phyloP scores from a whole-genome alignment of 2,888 invertebrate species.

The Tipula lateralis region DNA sequence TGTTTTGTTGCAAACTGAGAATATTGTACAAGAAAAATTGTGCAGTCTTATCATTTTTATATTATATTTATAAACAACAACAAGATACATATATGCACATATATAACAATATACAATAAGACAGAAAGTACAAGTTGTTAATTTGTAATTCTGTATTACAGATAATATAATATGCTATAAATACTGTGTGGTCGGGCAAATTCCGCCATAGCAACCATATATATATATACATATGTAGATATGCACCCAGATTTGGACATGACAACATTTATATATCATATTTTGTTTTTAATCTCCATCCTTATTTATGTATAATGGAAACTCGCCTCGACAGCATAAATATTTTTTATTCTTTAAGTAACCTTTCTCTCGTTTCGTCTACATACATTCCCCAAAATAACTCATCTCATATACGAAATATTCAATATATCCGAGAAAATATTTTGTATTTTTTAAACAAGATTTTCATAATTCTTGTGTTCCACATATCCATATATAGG shows the following conservation, averaged over 20 bases:
- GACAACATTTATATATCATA: neutral
- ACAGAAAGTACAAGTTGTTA: neutral
- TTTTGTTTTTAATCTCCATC: neutral
- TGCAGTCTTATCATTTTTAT: neutral
- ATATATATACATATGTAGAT: neutral
- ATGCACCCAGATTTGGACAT: neutral
- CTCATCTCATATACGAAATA: neutral
- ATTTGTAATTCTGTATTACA: neutral
- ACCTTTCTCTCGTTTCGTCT: neutral
- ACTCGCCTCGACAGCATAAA: neutral
- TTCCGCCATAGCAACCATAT: neutral
- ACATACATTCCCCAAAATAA: neutral
- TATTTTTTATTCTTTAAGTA: neutral
- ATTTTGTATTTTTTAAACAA: neutral
- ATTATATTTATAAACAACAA: neutral
- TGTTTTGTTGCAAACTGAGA: neutral
- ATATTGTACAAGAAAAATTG: neutral
- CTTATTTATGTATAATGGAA: neutral
- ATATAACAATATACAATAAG: neutral
- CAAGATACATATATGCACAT: neutral
- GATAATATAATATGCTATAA: neutral
- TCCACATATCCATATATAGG: neutral
- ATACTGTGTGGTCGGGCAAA: neutral
- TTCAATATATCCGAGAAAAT: neutral
- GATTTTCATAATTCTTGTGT: neutral